Conservation (phyloP, 1,140 invertebrate species). For the Tenebrio molitor region DNA sequence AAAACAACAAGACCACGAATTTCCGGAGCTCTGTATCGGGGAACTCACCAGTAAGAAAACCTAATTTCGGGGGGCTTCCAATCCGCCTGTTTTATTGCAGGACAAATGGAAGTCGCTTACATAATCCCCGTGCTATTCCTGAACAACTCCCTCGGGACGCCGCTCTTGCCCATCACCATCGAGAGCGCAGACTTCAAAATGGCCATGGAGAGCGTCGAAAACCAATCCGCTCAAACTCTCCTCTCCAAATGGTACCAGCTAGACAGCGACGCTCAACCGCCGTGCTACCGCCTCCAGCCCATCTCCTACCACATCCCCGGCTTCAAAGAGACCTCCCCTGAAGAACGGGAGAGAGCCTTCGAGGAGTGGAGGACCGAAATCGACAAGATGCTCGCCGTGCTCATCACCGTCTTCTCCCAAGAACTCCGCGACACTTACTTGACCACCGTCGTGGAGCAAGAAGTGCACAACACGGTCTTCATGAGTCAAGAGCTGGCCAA, state of each 20-base stretch:
- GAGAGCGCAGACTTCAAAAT: constrained; percentile 83
- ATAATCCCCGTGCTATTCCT: constrained; percentile 82
- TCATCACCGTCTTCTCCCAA: constrained; percentile 78
- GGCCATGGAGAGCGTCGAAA: constrained; percentile 75
- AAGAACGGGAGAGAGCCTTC: constrained; percentile 67
- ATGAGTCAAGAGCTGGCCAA: constrained; percentile 82
- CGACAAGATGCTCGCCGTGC: constrained; percentile 75
- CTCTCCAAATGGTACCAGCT: constrained; percentile 76
- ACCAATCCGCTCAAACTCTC: constrained; percentile 67
- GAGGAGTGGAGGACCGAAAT: constrained; percentile 73
- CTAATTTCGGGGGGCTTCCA: neutral
- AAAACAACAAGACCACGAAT: constrained; percentile 77
- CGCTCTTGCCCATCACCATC: constrained; percentile 81
- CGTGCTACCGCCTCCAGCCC: constrained; percentile 80
- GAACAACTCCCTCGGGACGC: constrained; percentile 80
- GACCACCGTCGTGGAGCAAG: constrained; percentile 84
- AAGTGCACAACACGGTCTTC: constrained; percentile 83
- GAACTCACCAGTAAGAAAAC: constrained; percentile 77
- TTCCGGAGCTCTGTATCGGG: constrained; percentile 80
- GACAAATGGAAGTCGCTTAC: constrained; percentile 79
- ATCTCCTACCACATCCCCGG: constrained; percentile 72
- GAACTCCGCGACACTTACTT: constrained; percentile 84
- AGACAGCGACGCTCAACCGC: constrained; percentile 73
- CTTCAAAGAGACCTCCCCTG: constrained; percentile 66
- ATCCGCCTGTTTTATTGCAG: constrained; percentile 62